These are phyloP conservation scores for Temnopleurus reevesii DNA, from an alignment of 53 echinoderm and acorn worm genomes.

Conservation along the genomic window DNA sequence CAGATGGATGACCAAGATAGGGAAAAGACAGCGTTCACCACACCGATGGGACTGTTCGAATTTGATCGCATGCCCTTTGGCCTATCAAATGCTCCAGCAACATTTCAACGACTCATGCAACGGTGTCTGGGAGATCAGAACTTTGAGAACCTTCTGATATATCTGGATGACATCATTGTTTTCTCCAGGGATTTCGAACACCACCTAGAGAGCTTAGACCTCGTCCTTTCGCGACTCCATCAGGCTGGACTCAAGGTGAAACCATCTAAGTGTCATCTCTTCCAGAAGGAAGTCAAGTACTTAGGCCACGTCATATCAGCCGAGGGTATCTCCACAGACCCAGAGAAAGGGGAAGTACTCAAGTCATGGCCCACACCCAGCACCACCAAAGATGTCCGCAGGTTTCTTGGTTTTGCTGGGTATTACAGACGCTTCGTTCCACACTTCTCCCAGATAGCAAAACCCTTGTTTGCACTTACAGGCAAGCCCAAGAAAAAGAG, in stretches of 20 bases:
- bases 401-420: too few species aligned
- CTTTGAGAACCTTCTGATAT: too few species aligned
- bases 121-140: too few species aligned
- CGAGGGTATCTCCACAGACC: too few species aligned
- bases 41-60: conserved; percentile 31
- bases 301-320: not conserved
- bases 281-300: not conserved
- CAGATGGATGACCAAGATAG: not conserved
- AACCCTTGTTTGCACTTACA: too few species aligned
- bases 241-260: not conserved
- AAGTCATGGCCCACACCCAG: too few species aligned
- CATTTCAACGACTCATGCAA: conserved; percentile 47
- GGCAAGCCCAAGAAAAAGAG: too few species aligned
- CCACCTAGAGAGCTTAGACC: not conserved
- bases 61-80: conserved; percentile 38
- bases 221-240: not conserved
- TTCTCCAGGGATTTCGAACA: not conserved
- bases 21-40: conserved; percentile 35
- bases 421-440: too few species aligned
- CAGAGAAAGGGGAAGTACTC: too few species aligned
- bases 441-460: too few species aligned
- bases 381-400: too few species aligned
- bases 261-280: not conserved
- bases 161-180: too few species aligned
- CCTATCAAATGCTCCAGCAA: conserved; percentile 60